Evolutionary conservation across 2,888 invertebrate species (phyloP).

Genomic region (Patella caerulea): DNA sequence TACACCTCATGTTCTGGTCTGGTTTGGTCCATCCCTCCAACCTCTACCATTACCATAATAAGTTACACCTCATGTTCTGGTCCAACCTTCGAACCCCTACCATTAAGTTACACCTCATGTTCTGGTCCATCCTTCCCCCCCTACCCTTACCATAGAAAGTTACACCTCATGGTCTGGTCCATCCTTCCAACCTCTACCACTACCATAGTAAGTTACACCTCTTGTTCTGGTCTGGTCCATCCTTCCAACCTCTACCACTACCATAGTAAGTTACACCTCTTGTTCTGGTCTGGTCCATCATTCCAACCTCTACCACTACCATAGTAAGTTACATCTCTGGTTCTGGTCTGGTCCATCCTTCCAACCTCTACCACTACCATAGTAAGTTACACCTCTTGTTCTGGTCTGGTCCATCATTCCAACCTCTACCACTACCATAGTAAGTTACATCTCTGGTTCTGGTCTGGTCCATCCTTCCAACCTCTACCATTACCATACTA

Average conservation of each 20-base stretch:
- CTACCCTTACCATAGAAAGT: no score
- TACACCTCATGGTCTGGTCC: no score
- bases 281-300: no score
- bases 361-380: slow-evolving; percentile 34
- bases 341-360: slow-evolving; percentile 26
- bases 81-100: slow-evolving; percentile 30
- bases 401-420: slow-evolving; percentile 27
- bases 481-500: slow-evolving; percentile 37
- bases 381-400: slow-evolving; percentile 30
- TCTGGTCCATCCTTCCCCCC: no score
- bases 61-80: slow-evolving; percentile 14
- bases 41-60: slow-evolving; percentile 36
- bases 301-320: no score
- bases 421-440: slow-evolving; percentile 35
- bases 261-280: no score
- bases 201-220: no score
- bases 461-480: slow-evolving; percentile 27
- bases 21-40: slow-evolving; percentile 28
- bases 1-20: slow-evolving; percentile 15
- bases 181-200: no score
- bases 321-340: no score
- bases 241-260: no score
- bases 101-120: slow-evolving; percentile 25
- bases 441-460: slow-evolving; percentile 14
- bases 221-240: no score